Percentiles rank a stretch among this genome's conserved stretches.
Conservation (phyloP, 1,140 invertebrate genomes). For the Laodelphax striatellus region DNA sequence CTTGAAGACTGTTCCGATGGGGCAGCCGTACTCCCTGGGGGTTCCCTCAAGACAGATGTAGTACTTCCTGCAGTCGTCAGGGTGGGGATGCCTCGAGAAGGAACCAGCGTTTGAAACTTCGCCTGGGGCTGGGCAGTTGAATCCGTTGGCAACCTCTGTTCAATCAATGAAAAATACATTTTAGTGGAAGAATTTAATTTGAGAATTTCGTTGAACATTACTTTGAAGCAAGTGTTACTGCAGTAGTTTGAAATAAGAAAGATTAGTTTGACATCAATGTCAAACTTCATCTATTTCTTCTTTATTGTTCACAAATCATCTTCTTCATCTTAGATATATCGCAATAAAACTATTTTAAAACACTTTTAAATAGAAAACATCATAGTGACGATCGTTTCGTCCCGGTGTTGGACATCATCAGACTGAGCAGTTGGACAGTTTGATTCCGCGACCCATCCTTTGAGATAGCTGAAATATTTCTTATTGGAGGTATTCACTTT, state of each 20-base stretch:
- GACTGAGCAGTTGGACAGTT: too few relatives aligned
- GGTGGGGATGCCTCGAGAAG: conserved; percentile 88
- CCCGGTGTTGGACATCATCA: too few relatives aligned
- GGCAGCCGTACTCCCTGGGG: conserved; percentile 87
- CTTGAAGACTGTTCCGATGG: conserved; percentile 91
- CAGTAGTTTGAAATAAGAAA: not conserved
- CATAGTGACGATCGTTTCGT: too few relatives aligned
- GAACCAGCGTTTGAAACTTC: conserved; percentile 67
- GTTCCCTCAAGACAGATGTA: conserved; percentile 85
- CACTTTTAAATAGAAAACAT: too few relatives aligned
- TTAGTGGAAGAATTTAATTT: not conserved
- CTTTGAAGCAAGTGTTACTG: not conserved
- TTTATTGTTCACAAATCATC: too few relatives aligned
- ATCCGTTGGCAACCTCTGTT: conserved; percentile 77
- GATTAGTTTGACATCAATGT: too few relatives aligned
- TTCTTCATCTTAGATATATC: too few relatives aligned
- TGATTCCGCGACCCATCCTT: too few relatives aligned
- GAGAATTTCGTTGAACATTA: not conserved
- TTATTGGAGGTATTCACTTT: too few relatives aligned
- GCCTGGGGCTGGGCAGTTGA: conserved; percentile 71
- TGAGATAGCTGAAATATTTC: too few relatives aligned
- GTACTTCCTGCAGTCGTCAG: conserved; percentile 89
- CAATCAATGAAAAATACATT: conserved; percentile 2
- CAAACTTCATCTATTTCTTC: too few relatives aligned
- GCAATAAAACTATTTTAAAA: too few relatives aligned